Percentiles rank a stretch among this genome's conserved stretches.
Conservation (phyloP, 2,113 vertebrate species). For the Sarotherodon lohbergeri region DNA sequence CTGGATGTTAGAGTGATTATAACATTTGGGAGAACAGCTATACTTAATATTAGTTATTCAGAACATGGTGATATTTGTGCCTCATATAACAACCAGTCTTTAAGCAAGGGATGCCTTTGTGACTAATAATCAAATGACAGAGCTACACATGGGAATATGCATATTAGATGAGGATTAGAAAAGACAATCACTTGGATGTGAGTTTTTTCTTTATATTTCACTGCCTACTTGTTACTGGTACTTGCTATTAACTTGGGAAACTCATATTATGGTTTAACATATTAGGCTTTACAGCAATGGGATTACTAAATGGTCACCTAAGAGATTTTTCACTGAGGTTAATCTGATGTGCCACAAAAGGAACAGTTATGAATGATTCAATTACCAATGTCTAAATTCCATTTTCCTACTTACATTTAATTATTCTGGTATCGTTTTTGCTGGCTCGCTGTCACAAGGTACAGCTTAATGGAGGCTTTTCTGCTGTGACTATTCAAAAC, state of each 20-base stretch:
- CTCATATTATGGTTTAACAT: neutral
- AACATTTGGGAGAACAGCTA: neutral
- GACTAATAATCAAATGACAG: neutral
- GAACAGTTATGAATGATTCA: neutral
- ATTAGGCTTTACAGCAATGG: neutral
- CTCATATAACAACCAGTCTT: neutral
- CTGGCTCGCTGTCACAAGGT: neutral
- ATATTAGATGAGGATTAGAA: neutral
- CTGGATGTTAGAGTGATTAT: neutral
- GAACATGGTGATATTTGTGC: neutral
- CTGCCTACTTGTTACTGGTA: neutral
- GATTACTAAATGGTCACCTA: neutral
- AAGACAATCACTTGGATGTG: neutral
- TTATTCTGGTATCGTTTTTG: neutral
- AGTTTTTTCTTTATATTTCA: neutral
- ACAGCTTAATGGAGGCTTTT: neutral
- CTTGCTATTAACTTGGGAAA: neutral
- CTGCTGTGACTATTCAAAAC: neutral
- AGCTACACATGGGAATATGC: neutral
- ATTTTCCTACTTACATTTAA: neutral
- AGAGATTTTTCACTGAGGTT: neutral
- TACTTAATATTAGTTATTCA: neutral
- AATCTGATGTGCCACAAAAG: neutral
- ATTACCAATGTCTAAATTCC: neutral
- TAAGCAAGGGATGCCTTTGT: neutral